Base-by-base conservation (phyloP, 2,113 vertebrate genomes). In the Poecilia latipinna region DNA sequence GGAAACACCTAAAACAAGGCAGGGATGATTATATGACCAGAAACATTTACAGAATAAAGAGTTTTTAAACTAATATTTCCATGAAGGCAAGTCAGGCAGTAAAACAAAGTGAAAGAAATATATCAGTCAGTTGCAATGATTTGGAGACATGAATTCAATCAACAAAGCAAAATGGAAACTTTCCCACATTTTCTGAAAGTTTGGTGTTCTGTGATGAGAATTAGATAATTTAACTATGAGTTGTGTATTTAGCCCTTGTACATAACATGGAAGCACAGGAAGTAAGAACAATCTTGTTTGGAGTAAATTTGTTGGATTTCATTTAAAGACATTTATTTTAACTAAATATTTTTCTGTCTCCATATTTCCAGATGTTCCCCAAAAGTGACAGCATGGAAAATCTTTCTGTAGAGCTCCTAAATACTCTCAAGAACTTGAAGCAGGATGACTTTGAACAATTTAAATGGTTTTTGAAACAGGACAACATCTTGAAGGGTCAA, bases 401-500 rank as follows among this genome's bases (percentile, higher is more conserved):
- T 13, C 44, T 54, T 57, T 33, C 22, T 1, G 31, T 17, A 10
- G 31, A 65, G 6, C 61, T 74, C 28, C 29, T 22, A 13, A 35
- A 28, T 10, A 24, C 17, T 33, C 60, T 76, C 29, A 7, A 68
- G 2, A 10, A 33, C 4, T 3, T 76, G 12, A 62, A 7, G 0
- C 19, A 28, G 1, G 54, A 19, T 0, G 54, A 76, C 6, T 76
- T 76, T 19, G 1, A 32, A 3, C 6, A 12, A 3, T 76, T 76
- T 42, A 76, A 68, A 24, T 76, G 65, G 65, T 24, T 26, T 8
- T 24, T 76, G 74, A 68, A 68, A 37, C n/a, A 68, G 29, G 8
- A 32, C 5, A 8, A 33, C 8, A 3, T 26, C 2, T 12, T 8
- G 8, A 12, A 61, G 0, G 54, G 65, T 2, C n/a, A 65, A 10